Percentiles rank a stretch among this genome's conserved stretches.
Conservation (phyloP, 2,888 invertebrate species). For the Tetragnatha montana region DNA sequence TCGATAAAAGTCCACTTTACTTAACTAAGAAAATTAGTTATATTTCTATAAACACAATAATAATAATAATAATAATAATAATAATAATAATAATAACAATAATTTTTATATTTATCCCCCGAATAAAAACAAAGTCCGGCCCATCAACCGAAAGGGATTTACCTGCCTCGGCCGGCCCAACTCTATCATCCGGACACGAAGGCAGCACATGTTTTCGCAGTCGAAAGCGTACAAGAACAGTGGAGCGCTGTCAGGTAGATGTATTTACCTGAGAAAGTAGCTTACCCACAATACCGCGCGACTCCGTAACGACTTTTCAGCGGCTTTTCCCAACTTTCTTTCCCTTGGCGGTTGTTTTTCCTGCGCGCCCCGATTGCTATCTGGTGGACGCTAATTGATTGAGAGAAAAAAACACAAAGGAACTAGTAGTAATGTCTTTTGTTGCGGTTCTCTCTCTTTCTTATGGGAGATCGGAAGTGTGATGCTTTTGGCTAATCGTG, state of each 20-base stretch:
- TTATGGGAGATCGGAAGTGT: too few relatives aligned
- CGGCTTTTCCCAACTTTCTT: slow-evolving; percentile 22
- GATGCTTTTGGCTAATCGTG: too few relatives aligned
- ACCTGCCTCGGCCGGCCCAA: slow-evolving; percentile 7
- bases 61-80: too few relatives aligned
- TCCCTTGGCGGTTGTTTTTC: neutral
- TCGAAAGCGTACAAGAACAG: slow-evolving; percentile 32
- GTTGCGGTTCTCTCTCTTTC: too few relatives aligned
- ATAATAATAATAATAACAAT: too few relatives aligned
- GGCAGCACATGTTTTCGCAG: slow-evolving; percentile 50
- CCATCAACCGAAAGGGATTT: neutral
- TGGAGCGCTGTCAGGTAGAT: slow-evolving; percentile 56
- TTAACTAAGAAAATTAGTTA: too few relatives aligned
- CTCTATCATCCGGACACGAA: slow-evolving; percentile 2
- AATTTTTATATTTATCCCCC: too few relatives aligned
- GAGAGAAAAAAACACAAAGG: neutral
- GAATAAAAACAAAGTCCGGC: too few relatives aligned
- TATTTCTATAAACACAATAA: too few relatives aligned
- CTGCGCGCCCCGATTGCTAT: neutral
- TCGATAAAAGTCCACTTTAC: too few relatives aligned
- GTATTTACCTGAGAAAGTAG: slow-evolving; percentile 58
- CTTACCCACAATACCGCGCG: slow-evolving; percentile 43
- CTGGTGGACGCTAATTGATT: neutral
- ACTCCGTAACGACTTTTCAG: neutral
- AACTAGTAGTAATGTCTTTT: neutral